These are phyloP conservation scores for Synanthedon tipuliformis DNA, from an alignment of 2,888 invertebrate species.

Conservation along the genomic window DNA sequence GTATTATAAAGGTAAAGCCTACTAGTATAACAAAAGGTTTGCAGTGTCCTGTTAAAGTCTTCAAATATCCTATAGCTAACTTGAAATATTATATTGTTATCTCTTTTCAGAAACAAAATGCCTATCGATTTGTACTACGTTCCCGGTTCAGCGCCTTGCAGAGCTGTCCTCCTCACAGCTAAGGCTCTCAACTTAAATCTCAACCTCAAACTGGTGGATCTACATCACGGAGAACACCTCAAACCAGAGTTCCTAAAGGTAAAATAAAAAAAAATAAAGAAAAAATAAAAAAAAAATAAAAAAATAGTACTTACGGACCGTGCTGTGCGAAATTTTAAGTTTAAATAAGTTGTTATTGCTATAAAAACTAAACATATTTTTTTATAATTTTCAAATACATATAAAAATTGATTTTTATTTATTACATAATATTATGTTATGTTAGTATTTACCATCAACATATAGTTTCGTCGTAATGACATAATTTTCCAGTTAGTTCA, in stretches of 20 bases:
- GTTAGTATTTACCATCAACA: too few relatives aligned
- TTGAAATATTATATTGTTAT: not conserved
- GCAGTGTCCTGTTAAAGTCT: too few relatives aligned
- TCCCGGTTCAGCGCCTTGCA: slow-evolving; percentile 74
- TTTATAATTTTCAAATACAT: too few relatives aligned
- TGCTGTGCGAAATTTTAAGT: too few relatives aligned
- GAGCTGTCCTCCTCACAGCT: slow-evolving; percentile 73
- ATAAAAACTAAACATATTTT: not conserved
- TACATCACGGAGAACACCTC: slow-evolving; percentile 72
- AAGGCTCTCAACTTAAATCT: slow-evolving; percentile 74
- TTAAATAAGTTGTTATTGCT: not conserved
- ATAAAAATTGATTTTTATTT: too few relatives aligned
- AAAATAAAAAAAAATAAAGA: slow-evolving; percentile 3
- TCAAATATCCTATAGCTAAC: not conserved
- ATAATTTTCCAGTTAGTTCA: too few relatives aligned
- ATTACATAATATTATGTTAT: too few relatives aligned
- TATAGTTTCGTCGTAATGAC: too few relatives aligned
- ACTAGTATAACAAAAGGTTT: too few relatives aligned
- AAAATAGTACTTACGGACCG: too few relatives aligned
- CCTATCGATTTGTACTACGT: slow-evolving; percentile 75
- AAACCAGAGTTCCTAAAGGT: slow-evolving; percentile 78
- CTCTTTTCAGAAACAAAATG: slow-evolving; percentile 27
- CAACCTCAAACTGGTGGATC: slow-evolving; percentile 73
- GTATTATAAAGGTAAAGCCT: too few relatives aligned
- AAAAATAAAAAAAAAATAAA: not conserved